phyloP scores from a whole-genome alignment of 2,888 invertebrate species.

The Boloria selene region DNA sequence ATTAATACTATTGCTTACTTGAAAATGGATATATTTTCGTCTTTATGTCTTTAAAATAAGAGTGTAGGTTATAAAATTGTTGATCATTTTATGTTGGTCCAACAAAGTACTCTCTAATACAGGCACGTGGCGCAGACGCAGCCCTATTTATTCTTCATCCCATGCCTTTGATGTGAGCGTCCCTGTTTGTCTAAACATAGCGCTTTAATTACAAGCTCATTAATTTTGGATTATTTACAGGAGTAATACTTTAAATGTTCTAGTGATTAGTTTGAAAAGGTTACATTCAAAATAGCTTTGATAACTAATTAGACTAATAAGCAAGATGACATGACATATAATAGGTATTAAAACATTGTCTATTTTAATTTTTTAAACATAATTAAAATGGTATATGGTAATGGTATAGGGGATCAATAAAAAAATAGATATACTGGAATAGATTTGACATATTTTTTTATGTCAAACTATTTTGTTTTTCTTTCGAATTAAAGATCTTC shows the following conservation, averaged over 20 bases:
- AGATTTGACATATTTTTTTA: too few relatives aligned
- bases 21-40: slow-evolving; percentile 35
- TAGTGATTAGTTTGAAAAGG: slow-evolving; percentile 24
- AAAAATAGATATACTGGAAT: too few relatives aligned
- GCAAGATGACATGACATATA: slow-evolving; percentile 14
- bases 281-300: neutral
- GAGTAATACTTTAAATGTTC: slow-evolving; percentile 38
- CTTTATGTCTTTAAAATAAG: slow-evolving; percentile 39
- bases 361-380: neutral
- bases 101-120: slow-evolving; percentile 60
- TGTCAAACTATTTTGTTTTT: too few relatives aligned
- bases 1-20: slow-evolving; percentile 32
- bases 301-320: slow-evolving; percentile 12
- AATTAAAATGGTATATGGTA: neutral
- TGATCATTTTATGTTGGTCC: slow-evolving; percentile 43
- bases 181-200: slow-evolving; percentile 75
- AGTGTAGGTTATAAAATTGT: neutral
- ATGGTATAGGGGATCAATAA: neutral
- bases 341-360: neutral
- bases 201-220: slow-evolving; percentile 77
- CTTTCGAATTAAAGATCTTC: too few relatives aligned
- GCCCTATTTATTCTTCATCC: slow-evolving; percentile 72
- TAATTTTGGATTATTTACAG: slow-evolving; percentile 78
- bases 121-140: slow-evolving; percentile 77
- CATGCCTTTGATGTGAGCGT: slow-evolving; percentile 71